Base-by-base conservation (phyloP, 2,888 invertebrate species). In the Cephus runcator region DNA sequence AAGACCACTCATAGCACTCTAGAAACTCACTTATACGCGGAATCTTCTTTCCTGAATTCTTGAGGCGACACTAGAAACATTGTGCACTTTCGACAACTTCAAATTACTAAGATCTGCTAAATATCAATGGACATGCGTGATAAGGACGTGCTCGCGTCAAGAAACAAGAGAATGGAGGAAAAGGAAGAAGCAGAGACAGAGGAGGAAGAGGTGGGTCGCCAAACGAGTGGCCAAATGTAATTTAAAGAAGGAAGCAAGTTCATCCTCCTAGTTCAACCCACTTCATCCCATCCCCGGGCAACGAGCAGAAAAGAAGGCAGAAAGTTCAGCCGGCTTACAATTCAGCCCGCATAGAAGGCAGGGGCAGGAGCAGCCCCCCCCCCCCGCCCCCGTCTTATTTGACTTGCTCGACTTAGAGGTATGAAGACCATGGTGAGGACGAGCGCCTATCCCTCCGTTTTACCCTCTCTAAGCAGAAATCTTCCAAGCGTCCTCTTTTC, bases 181-280 rank as follows among this genome's bases (percentile, higher is more conserved):
- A 73, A 69, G 40, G 34, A 34, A 30, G 69, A 30, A 12, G 34
- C 71, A 77, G 73, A 36, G 76, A 75, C 77, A 73, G 68, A 73
- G 36, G 73, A 79, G 73, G 69, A 77, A 73, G 30, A 36, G 74
- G 36, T 73, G 71, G 83, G 86, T 84, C 85, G 84, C 86, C 86
- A 87, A 86, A 88, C 89, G 88, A 89, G 88, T 88, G 89, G 89
- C 89, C 90, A 89, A 89, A 90, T 88, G 89, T 89, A 90, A 90
- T 90, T 89, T 89, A 88, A 90, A 89, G 88, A 88, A 88, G 87
- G 84, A 87, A 86, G 87, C 85, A 88, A 88, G 84, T 88, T 85
- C 82, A 83, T 84, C 81, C 84, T 75, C 71, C 76, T 82, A 81
- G 56, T 79, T 82, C 83, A 81, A 83, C 82, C 81, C 79, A 79